Percentiles rank a stretch among this genome's conserved stretches.
Conservation (phyloP, 1,140 invertebrate species). For the Trinorchestia longiramus region DNA sequence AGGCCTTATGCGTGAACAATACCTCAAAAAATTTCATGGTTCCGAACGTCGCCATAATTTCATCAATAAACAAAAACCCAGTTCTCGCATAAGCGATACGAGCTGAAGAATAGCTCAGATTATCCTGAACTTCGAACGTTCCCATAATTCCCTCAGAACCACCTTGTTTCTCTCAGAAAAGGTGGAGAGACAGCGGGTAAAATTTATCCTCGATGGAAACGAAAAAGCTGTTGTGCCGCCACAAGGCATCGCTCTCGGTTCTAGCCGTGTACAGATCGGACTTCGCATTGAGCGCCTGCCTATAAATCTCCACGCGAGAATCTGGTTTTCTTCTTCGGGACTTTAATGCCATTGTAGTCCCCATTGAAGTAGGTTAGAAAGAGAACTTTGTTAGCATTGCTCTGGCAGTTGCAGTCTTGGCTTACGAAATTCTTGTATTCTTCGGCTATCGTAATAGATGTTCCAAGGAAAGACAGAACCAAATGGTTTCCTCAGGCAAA, state of each 20-base stretch:
- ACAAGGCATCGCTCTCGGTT: conserved; percentile 11
- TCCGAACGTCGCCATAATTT: background rate
- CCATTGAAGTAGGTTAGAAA: conserved; percentile 55
- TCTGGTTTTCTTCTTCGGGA: conserved; percentile 48
- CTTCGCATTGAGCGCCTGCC: conserved; percentile 27
- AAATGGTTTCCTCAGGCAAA: conserved; percentile 40
- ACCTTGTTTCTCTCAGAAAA: background rate
- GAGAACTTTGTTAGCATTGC: conserved; percentile 55
- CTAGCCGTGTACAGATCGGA: conserved; percentile 35
- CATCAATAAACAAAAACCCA: background rate
- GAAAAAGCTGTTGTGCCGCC: conserved; percentile 2
- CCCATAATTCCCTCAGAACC: background rate
- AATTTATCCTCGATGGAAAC: conserved; percentile 8
- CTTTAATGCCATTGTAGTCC: conserved; percentile 52
- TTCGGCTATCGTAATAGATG: conserved; percentile 47
- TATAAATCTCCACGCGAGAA: conserved; percentile 49
- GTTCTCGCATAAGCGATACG: background rate
- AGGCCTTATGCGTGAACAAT: too few relatives aligned
- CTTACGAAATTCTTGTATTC: conserved; percentile 51
- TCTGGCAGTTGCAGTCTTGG: conserved; percentile 44
- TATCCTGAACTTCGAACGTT: background rate
- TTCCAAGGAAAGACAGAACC: conserved; percentile 22
- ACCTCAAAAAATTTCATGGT: too few relatives aligned
- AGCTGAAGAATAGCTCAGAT: background rate
- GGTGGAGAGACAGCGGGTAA: background rate